Evolutionary conservation across 2,113 vertebrate genomes (phyloP).

Genomic region (Riparia riparia): DNA sequence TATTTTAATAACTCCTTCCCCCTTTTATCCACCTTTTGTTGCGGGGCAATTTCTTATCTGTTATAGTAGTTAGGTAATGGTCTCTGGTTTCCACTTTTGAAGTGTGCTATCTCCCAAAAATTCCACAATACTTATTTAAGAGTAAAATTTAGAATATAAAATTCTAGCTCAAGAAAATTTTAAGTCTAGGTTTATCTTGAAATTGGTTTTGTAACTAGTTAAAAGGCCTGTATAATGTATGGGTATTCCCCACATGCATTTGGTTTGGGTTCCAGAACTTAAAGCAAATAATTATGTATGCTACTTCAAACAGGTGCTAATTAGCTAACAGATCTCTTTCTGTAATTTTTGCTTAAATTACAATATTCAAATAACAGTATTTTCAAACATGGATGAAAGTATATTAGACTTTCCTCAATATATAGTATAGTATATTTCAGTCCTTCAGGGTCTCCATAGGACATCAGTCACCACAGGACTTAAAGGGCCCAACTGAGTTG

Average conservation of each 20-base stretch:
- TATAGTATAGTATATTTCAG: neutral
- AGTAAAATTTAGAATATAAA: neutral
- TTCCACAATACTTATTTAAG: neutral
- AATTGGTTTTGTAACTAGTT: neutral
- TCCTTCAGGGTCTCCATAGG: neutral
- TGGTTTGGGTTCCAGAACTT: neutral
- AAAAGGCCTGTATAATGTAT: neutral
- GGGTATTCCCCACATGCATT: neutral
- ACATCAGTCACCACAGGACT: neutral
- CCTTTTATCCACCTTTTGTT: neutral
- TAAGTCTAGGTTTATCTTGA: neutral
- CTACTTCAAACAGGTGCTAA: neutral
- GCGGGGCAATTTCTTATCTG: rapidly evolving
- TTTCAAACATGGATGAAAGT: neutral
- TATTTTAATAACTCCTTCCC: neutral
- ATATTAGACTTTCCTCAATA: neutral
- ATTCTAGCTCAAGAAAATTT: neutral
- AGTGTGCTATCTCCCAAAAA: rapidly evolving
- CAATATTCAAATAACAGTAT: neutral
- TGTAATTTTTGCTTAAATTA: neutral
- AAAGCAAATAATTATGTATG: neutral
- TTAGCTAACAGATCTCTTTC: neutral
- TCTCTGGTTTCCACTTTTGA: neutral
- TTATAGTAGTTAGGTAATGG: neutral
- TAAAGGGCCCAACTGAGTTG: neutral